Conservation (phyloP, 2,797 vertebrate genomes). For the Glossophaga mutica region DNA sequence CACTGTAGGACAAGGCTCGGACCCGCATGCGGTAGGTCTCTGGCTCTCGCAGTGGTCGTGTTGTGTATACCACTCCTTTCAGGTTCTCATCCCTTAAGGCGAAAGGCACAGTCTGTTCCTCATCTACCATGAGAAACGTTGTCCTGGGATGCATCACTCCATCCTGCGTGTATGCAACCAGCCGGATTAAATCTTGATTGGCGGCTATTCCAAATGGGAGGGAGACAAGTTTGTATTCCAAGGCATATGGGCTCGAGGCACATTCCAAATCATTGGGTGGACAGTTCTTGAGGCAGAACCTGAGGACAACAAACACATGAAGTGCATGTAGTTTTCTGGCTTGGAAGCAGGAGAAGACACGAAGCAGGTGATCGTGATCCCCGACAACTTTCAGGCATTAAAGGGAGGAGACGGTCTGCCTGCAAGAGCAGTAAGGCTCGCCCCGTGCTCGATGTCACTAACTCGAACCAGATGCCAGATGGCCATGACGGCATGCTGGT, state of each 20-base stretch:
- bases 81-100: slow-evolving; percentile 94
- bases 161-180: slow-evolving; percentile 97
- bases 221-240: slow-evolving; percentile 97
- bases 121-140: slow-evolving; percentile 89
- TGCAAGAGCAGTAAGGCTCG: neutral
- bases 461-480: neutral
- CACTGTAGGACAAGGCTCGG: slow-evolving; percentile 91
- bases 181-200: slow-evolving; percentile 96
- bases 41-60: slow-evolving; percentile 85
- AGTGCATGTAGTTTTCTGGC: neutral
- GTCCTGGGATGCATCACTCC: slow-evolving; percentile 95
- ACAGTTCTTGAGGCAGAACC: slow-evolving; percentile 96
- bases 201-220: slow-evolving; percentile 95
- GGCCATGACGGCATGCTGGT: neutral
- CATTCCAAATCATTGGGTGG: slow-evolving; percentile 94
- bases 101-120: slow-evolving; percentile 89
- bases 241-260: slow-evolving; percentile 91
- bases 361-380: neutral
- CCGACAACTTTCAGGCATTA: neutral
- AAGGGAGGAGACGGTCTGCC: neutral
- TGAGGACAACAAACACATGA: slow-evolving; percentile 69
- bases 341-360: neutral
- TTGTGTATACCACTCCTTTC: slow-evolving; percentile 96
- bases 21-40: slow-evolving; percentile 96
- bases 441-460: neutral